These are phyloP conservation scores for Cynaeus angustus DNA, from an alignment of 2,888 invertebrate genomes.

Conservation along the genomic window DNA sequence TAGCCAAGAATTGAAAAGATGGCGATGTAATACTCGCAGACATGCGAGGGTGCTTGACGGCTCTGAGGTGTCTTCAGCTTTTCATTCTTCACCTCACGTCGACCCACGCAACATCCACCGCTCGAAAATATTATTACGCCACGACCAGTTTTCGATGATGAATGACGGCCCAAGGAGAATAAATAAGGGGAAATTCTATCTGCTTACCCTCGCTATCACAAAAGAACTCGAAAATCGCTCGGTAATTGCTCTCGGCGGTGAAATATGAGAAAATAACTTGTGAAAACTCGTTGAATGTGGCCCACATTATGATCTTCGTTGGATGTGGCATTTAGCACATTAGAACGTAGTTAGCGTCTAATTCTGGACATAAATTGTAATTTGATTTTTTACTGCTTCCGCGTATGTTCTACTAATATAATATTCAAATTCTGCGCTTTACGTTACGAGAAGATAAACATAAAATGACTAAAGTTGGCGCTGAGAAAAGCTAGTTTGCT, in stretches of 20 bases:
- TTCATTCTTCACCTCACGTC: slow-evolving; percentile 61
- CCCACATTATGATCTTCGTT: too few species aligned
- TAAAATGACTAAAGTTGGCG: too few species aligned
- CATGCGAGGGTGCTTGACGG: slow-evolving; percentile 64
- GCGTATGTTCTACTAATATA: too few species aligned
- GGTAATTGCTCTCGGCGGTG: background rate
- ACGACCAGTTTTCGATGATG: slow-evolving; percentile 30
- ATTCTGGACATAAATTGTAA: too few species aligned
- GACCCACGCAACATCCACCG: slow-evolving; percentile 54
- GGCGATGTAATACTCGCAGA: slow-evolving; percentile 61
- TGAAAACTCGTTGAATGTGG: too few species aligned
- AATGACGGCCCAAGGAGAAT: slow-evolving; percentile 18
- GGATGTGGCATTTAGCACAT: too few species aligned
- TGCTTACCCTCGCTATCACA: background rate
- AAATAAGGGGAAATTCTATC: slow-evolving; percentile 14
- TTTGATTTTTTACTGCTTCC: too few species aligned
- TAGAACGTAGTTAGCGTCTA: too few species aligned
- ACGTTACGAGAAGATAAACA: too few species aligned
- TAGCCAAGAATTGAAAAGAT: slow-evolving; percentile 30
- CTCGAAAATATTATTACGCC: slow-evolving; percentile 46
- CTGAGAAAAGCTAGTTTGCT: too few species aligned
- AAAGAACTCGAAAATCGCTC: background rate
- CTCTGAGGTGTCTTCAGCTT: slow-evolving; percentile 62
- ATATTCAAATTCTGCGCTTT: too few species aligned
- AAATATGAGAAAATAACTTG: background rate